A percentile compares a stretch with the other conserved stretches of the same genome.
These are phyloP conservation scores for Athene noctua DNA, from an alignment of 2,113 vertebrate genomes.

Conservation along the genomic window DNA sequence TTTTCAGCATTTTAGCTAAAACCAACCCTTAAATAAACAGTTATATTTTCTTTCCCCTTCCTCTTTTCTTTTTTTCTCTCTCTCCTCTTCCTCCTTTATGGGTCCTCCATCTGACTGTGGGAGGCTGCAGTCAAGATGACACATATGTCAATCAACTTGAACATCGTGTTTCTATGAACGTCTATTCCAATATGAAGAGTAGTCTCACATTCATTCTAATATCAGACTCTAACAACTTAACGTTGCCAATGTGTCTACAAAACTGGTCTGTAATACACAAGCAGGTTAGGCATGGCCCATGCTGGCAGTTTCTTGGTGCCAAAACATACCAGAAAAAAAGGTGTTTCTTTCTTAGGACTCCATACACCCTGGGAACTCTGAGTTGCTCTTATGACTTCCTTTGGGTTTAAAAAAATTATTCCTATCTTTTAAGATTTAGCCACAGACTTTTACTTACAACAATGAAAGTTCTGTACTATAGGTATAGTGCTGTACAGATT, in stretches of 20 bases:
- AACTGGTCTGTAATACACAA: not conserved
- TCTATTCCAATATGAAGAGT: not conserved
- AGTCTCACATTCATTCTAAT: not conserved
- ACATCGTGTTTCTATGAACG: not conserved
- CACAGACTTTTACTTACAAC: not conserved
- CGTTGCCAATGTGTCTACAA: not conserved
- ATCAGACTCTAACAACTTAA: not conserved
- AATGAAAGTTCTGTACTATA: not conserved
- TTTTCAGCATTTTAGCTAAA: not conserved
- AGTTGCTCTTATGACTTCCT: not conserved
- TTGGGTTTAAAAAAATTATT: not conserved
- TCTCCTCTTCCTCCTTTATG: not conserved
- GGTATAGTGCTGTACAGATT: fast-evolving
- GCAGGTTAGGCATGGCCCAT: not conserved
- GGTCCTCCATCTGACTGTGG: not conserved
- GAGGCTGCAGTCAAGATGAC: not conserved
- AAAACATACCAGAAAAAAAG: not conserved
- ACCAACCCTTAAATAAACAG: not conserved
- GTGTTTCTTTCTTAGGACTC: not conserved
- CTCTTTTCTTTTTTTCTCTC: not conserved
- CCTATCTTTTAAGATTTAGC: not conserved
- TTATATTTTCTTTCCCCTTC: not conserved
- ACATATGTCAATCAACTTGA: not conserved
- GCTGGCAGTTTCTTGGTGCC: not conserved
- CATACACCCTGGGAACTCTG: not conserved